Conservation (phyloP, 2,113 vertebrate genomes). For the Catagonus wagneri region DNA sequence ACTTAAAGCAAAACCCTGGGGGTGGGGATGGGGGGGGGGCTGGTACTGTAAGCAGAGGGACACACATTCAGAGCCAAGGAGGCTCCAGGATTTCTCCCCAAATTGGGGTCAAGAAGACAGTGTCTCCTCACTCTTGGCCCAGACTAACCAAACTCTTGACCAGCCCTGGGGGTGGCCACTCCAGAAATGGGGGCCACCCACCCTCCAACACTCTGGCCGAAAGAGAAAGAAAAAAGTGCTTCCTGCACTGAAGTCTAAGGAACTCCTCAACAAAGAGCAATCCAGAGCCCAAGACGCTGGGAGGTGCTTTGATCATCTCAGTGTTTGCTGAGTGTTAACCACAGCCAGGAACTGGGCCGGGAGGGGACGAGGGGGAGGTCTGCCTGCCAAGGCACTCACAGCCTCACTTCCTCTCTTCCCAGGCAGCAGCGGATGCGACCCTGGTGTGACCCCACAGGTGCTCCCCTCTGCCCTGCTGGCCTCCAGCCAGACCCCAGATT, state of each 20-base stretch:
- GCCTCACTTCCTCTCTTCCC: not conserved
- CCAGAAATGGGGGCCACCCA: not conserved
- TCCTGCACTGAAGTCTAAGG: not conserved
- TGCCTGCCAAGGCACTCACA: not conserved
- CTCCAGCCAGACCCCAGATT: not conserved
- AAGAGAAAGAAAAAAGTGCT: not conserved
- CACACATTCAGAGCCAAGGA: not conserved
- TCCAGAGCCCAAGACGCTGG: not conserved
- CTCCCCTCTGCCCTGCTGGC: not conserved
- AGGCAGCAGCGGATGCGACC: not conserved
- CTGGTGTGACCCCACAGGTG: not conserved
- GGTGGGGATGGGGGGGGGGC: accelerated
- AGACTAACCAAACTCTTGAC: not conserved
- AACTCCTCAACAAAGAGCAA: not conserved
- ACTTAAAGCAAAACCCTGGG: no score
- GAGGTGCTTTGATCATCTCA: not conserved
- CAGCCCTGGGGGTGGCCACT: not conserved
- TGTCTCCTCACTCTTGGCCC: not conserved
- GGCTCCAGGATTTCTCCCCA: not conserved
- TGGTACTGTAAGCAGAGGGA: not conserved
- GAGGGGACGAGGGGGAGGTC: not conserved
- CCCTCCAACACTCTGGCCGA: not conserved
- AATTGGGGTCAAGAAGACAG: not conserved
- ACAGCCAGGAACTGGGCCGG: not conserved
- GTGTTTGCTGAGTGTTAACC: not conserved